Base-by-base conservation (phyloP, 2,113 vertebrate species). In the Petaurus breviceps region DNA sequence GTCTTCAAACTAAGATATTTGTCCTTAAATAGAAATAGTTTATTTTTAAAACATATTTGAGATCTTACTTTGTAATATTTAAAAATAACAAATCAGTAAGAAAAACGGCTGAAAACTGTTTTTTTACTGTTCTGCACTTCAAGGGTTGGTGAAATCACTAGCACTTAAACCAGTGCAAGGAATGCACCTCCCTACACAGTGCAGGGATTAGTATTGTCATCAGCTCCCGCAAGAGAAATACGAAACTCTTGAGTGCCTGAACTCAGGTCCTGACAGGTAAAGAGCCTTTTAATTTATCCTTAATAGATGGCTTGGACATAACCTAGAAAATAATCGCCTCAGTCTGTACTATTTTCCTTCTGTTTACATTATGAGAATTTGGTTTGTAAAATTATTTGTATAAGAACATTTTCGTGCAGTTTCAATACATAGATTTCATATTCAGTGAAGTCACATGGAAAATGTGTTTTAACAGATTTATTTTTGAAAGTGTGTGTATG, bases 121-220 rank as follows among this genome's bases (percentile, higher is more conserved):
- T 97, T 97, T 97, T 97, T 96, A 94, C 96, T 97, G 95, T 97
- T 97, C 93, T 97, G 95, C 93, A 97, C 93, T 97, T 97, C 95
- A 97, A 96, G 97, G 95, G 92, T 97, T 97, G 97, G 95, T 97
- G 97, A 97, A 97, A 95, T 96, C 94, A 96, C 95, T 97, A 96
- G 95, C 97, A 97, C 90, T 97, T 97, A 97, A 97, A 91, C 90
- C 95, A 97, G 94, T 97, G 96, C 97, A 97, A 98, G 96, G 95
- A 96, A 84, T 96, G 97, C 92, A 94, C 95, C 97, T 96, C 95
- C 96, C 97, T 97, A 95, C 93, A 96, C 94, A 96, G 94, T 93
- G 92, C 95, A 97, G 95, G 96, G 96, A 92, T 96, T 96, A 96
- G 96, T 96, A 93, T 95, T 94, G 94, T 95, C 95, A 52, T 93